Evolutionary conservation across 2,113 vertebrate genomes (phyloP), one percentile per base, ranked within the genome.

Genomic region (Strix aluco): DNA sequence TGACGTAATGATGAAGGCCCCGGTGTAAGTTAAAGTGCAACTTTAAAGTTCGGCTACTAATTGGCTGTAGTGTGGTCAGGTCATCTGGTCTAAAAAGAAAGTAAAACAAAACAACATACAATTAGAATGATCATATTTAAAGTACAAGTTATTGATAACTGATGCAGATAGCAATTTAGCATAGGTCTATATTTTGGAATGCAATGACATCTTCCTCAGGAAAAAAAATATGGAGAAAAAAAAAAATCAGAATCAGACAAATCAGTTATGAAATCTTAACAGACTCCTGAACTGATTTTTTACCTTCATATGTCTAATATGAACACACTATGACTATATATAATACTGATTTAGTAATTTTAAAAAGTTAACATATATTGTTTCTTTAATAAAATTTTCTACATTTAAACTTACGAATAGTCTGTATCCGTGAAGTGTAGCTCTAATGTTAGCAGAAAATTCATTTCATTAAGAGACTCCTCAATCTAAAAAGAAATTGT

Each of bases 1-100:
- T 99, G 96, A 99, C 98, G 2, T 99, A 99, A 97, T 99, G 99
- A 97, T 99, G 99, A 98, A 99, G 99, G 98, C 99, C 99, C 97
- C 98, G 98, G 71, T 99, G 98, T 93, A 99, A 98, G 97, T 98
- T 99, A 98, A 99, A 99, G 98, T 99, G 99, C 98, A 99, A 98
- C 98, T 99, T 99, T 92, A 99, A 97, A 34, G 98, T 98, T 94
- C 99, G 99, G 92, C 99, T 99, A 98, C 99, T 99, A 97, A 99
- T 99, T 93, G 98, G 99, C 97, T 99, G 99, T 77, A 99, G 98
- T 94, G 99, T 92, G 89, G 97, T 99, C 85, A 99, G 97, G 94
- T 99, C 99, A 94, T 99, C 99, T 78, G 99, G 98, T 98, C 99
- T 99, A 96, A 61, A 94, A 90, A 82, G 12, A 81, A 89, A 92